Percentiles rank a stretch among this genome's conserved stretches.
Conservation (phyloP, 1,140 invertebrate species). For the Drusus annulatus region DNA sequence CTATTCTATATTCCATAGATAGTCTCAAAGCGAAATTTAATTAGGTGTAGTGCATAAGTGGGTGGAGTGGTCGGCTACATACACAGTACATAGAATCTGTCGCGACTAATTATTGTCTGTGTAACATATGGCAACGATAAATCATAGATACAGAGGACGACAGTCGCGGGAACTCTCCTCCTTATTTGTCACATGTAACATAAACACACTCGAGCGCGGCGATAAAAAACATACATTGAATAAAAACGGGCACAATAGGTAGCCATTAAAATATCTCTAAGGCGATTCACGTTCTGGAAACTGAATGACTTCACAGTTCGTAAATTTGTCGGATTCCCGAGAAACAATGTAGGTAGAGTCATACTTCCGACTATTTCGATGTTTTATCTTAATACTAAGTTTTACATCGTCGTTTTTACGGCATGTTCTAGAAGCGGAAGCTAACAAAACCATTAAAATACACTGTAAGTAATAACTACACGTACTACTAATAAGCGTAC, state of each 20-base stretch:
- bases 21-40: not conserved
- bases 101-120: slow-evolving; percentile 45
- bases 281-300: slow-evolving; percentile 33
- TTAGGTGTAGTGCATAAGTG: not conserved
- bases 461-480: slow-evolving; percentile 15
- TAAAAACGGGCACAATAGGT: slow-evolving; percentile 11
- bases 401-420: slow-evolving; percentile 26
- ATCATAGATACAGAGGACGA: slow-evolving; percentile 31
- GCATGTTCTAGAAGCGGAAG: slow-evolving; percentile 13
- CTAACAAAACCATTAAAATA: slow-evolving; percentile 17
- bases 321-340: slow-evolving; percentile 26
- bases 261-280: slow-evolving; percentile 32
- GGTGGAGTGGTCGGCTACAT: not conserved
- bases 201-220: not conserved
- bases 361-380: not conserved
- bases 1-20: too few relatives aligned
- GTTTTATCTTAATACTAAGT: not conserved
- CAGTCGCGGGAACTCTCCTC: slow-evolving; percentile 40
- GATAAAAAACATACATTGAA: slow-evolving; percentile 27
- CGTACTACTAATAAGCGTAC: too few relatives aligned
- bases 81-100: slow-evolving; percentile 10
- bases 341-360: slow-evolving; percentile 18
- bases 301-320: slow-evolving; percentile 34
- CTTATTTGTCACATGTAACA: slow-evolving; percentile 46
- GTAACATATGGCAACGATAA: slow-evolving; percentile 49